Base-by-base conservation (phyloP, 2,797 vertebrate genomes). In the Pseudochirops corinnae region DNA sequence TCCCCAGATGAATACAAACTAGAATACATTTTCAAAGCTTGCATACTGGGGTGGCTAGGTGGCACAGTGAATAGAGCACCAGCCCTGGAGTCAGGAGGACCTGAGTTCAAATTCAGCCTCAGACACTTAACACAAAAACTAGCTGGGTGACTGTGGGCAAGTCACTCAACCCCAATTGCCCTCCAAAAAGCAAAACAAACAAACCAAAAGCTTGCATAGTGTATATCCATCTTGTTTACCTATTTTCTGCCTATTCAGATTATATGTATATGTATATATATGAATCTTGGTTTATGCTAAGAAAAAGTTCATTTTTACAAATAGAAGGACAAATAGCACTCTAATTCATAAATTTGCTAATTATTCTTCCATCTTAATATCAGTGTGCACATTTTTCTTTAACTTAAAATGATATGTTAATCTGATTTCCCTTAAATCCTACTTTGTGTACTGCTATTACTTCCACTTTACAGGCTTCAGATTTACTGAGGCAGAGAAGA, bases 371-470 rank as follows among this genome's bases (percentile, higher is more conserved):
- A 87, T 87, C 9, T 87, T 11, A 50, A 26, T 24, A 46, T 50
- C 31, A 50, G 16, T 5, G 11, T 67, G 62, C 14, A 39, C 62
- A 50, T 50, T 87, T 82, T 87, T 87, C 74, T 87, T 87, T 24
- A 87, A 24, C 39, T 87, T 87, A 87, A 87, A 87, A 9, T 46
- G 74, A 24, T 82, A 46, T 4, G 39, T 87, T 87, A 50, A 87
- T 82, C 46, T 82, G 74, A 87, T 87, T 1, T 46, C 9, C 18
- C 74, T 74, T 91, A 93, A 93, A 74, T 74, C 60, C 57, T 92
- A 91, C 56, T 94, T 82, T 91, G 97, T 53, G 96, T 50, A 93
- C 50, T 87, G 31, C 1, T 96, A 94, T 55, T 95, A 95, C 92
- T 87, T 96, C 94, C 96, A 92, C 93, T 16, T 55, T 24, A 90